These are phyloP conservation scores for Hydrophis major DNA, from an alignment of 2,797 vertebrate species.

Conservation along the genomic window DNA sequence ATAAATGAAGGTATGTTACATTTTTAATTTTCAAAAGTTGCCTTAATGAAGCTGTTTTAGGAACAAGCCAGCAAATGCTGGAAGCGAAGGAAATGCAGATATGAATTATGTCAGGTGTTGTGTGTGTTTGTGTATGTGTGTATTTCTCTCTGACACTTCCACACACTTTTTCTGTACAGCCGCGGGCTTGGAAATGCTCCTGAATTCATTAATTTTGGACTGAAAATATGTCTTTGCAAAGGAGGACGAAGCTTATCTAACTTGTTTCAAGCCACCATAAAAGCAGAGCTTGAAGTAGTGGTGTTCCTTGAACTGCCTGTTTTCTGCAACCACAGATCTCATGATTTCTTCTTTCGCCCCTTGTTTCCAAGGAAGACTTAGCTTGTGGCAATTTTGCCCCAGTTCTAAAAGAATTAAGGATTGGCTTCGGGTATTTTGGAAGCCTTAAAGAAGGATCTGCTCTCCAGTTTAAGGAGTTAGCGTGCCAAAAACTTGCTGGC, in stretches of 20 bases:
- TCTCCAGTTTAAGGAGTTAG: background rate
- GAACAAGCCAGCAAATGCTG: background rate
- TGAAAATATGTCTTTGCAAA: background rate
- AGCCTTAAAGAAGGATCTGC: background rate
- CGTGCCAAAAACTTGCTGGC: background rate
- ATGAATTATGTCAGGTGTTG: background rate
- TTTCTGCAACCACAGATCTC: slow-evolving; percentile 34
- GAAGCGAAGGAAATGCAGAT: background rate
- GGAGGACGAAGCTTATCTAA: background rate
- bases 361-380: background rate
- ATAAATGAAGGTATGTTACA: background rate
- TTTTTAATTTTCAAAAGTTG: background rate
- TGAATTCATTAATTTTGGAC: background rate
- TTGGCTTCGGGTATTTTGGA: fast-evolving
- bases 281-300: slow-evolving; percentile 16
- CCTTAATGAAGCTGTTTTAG: background rate
- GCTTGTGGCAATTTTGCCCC: background rate
- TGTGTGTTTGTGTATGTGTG: background rate
- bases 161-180: background rate
- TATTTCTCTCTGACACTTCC: background rate
- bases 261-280: background rate
- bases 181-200: background rate
- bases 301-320: background rate
- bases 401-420: background rate
- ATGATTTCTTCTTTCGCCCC: background rate